These are phyloP conservation scores for Agelas oroides DNA, from an alignment of 37 sponge, comb jelly and placozoan species.

Conservation along the genomic window DNA sequence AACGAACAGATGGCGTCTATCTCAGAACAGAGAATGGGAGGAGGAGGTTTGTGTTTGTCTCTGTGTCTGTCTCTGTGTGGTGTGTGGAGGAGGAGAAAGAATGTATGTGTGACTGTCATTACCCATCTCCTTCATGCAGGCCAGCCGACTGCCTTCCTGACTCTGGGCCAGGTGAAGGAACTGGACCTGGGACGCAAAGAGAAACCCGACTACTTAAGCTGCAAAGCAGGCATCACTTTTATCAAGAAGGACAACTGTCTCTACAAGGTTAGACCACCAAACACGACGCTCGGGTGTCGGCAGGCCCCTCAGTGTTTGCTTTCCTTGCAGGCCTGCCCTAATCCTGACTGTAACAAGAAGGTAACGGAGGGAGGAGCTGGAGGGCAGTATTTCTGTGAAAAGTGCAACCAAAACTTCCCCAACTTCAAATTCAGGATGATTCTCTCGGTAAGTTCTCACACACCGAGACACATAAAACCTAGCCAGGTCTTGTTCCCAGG, in stretches of 20 bases:
- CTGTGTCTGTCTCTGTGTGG: no score
- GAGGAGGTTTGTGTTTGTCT: constrained; percentile 29
- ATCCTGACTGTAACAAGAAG: constrained; percentile 88
- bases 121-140: background rate
- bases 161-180: constrained; percentile 65
- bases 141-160: constrained; percentile 11
- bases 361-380: constrained; percentile 67
- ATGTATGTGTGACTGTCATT: background rate
- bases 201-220: constrained; percentile 85
- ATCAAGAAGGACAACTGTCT: constrained; percentile 84
- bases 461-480: no score
- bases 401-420: constrained; percentile 80
- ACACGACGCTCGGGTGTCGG: no score
- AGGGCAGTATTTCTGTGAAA: constrained; percentile 86
- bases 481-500: no score
- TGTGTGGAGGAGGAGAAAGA: no score
- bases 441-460: constrained; percentile 57
- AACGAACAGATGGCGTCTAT: constrained; percentile 60
- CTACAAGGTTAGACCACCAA: constrained; percentile 52
- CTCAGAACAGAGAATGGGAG: constrained; percentile 32
- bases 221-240: constrained; percentile 64
- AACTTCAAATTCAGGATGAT: constrained; percentile 90
- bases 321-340: constrained; percentile 74
- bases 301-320: no score
- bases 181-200: constrained; percentile 78